Percentiles rank a stretch among this genome's conserved stretches.
Evolutionary conservation across 2,888 invertebrate species (phyloP).

Genomic region (Scaptodrosophila latifasciaeformis): DNA sequence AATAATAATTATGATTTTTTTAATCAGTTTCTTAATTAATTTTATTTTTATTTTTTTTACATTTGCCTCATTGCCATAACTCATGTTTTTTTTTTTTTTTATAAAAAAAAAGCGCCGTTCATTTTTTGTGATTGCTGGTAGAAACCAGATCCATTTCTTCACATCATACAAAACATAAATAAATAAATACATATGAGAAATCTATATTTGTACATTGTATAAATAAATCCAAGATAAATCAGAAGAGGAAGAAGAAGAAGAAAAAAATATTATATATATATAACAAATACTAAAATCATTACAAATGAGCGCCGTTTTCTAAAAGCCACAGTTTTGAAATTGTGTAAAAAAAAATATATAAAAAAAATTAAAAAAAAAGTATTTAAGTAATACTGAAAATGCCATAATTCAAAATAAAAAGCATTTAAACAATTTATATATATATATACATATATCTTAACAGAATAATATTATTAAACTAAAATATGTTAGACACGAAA

Average conservation of each 20-base stretch:
- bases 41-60: background rate
- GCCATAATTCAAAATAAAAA: constrained; percentile 67
- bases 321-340: constrained; percentile 66
- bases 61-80: constrained; percentile 40
- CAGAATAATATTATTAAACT: constrained; percentile 21
- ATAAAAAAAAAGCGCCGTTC: constrained; percentile 47
- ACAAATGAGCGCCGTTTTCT: constrained; percentile 63
- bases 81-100: constrained; percentile 33
- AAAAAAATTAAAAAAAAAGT: constrained; percentile 20
- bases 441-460: constrained; percentile 22
- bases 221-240: constrained; percentile 63
- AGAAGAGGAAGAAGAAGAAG: constrained; percentile 17
- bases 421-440: constrained; percentile 49
- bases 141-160: constrained; percentile 49
- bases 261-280: constrained; percentile 32
- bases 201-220: constrained; percentile 60
- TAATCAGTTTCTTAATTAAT: constrained; percentile 1
- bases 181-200: constrained; percentile 48
- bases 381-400: constrained; percentile 55
- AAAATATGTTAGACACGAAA: constrained; percentile 51
- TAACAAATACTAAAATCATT: constrained; percentile 64
- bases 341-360: constrained; percentile 48
- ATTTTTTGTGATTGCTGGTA: constrained; percentile 67
- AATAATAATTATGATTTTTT: background rate
- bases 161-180: constrained; percentile 16